Percentiles rank a stretch among this genome's conserved stretches.
Evolutionary conservation across 2,113 vertebrate genomes (phyloP).

Genomic region (Coreoperca whiteheadi): DNA sequence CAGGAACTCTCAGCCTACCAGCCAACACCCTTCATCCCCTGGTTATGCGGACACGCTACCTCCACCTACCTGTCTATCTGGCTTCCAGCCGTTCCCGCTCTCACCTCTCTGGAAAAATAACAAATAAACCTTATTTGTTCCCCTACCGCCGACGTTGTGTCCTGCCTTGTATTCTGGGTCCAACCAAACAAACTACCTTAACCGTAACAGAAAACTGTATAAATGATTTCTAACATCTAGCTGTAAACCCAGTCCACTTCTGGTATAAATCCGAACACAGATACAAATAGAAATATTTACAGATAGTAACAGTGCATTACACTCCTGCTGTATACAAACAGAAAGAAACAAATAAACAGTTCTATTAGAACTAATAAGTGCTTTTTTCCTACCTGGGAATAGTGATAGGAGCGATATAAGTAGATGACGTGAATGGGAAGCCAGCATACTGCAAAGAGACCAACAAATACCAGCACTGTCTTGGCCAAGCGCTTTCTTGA

Average conservation of each 20-base stretch:
- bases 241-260: not conserved
- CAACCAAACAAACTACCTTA: too few relatives aligned
- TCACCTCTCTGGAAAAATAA: too few relatives aligned
- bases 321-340: not conserved
- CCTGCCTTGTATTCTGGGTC: too few relatives aligned
- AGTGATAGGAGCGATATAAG: constrained; percentile 95
- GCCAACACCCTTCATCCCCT: too few relatives aligned
- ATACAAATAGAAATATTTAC: not conserved
- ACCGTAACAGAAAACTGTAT: too few relatives aligned
- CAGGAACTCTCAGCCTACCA: too few relatives aligned
- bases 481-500: constrained; percentile 95
- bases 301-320: not conserved
- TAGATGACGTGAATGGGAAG: constrained; percentile 95
- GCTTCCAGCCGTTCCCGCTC: too few relatives aligned
- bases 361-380: not conserved
- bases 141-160: too few relatives aligned
- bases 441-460: constrained; percentile 96
- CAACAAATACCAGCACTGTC: constrained; percentile 95
- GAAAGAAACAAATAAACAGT: not conserved
- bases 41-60: too few relatives aligned
- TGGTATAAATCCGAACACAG: not conserved
- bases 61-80: too few relatives aligned
- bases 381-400: constrained; percentile 88
- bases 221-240: not conserved
- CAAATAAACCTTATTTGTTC: too few relatives aligned